A percentile compares a stretch with the other conserved stretches of the same genome.
phyloP scores from a whole-genome alignment of 2,113 vertebrate species.

The Cochlearius cochlearius region DNA sequence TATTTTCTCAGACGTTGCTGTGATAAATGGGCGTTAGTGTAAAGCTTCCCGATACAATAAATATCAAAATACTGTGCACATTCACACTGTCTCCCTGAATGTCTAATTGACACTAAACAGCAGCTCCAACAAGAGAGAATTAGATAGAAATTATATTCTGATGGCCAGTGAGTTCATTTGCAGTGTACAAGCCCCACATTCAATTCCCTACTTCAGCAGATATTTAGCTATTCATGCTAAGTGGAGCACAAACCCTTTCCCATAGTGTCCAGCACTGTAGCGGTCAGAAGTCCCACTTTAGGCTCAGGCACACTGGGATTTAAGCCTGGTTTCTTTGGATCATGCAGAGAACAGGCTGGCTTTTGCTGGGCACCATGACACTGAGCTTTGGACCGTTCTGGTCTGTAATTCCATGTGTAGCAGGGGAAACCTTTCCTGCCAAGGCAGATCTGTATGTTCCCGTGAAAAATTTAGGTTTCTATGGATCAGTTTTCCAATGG shows the following conservation, averaged over 20 bases:
- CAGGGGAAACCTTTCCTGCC: background rate
- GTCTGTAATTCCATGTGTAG: background rate
- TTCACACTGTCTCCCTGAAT: background rate
- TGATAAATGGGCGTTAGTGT: background rate
- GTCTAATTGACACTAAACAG: background rate
- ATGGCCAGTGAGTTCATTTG: background rate
- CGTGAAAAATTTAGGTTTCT: background rate
- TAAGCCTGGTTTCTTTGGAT: background rate
- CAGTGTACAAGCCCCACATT: background rate
- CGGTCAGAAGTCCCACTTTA: background rate
- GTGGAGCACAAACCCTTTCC: background rate
- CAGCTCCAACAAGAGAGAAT: background rate
- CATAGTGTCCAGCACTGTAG: background rate
- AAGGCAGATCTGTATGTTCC: background rate
- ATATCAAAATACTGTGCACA: background rate
- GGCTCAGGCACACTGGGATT: background rate
- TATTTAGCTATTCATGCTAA: background rate
- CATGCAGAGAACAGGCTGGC: background rate
- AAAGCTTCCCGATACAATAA: background rate
- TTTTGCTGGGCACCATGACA: background rate
- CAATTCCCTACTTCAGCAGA: background rate
- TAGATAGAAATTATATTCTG: background rate
- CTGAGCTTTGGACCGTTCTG: background rate
- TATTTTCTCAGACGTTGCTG: background rate
- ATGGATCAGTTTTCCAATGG: background rate